Evolutionary conservation across 2,797 vertebrate genomes (phyloP).

Genomic region (Rhinophrynus dorsalis): DNA sequence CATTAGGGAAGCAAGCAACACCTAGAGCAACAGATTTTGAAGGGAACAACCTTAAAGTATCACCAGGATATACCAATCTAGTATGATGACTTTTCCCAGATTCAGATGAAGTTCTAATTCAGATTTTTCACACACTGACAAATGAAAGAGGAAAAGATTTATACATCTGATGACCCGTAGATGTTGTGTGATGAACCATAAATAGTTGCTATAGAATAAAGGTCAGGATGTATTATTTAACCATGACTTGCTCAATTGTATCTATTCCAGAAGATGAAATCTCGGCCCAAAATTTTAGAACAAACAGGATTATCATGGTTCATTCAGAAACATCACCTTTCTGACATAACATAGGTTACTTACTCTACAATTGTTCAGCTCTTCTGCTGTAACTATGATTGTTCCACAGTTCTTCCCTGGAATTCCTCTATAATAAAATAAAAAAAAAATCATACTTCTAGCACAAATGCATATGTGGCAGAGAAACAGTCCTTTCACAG

Average conservation of each 20-base stretch:
- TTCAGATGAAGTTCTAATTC: too few relatives aligned
- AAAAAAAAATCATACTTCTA: neutral
- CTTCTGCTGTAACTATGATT: constrained; percentile 90
- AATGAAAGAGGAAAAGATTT: too few relatives aligned
- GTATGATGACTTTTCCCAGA: too few relatives aligned
- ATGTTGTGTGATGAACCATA: too few relatives aligned
- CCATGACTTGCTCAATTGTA: neutral
- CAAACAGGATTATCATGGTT: neutral
- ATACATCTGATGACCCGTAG: too few relatives aligned
- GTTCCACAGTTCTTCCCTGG: constrained; percentile 89
- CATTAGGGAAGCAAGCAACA: too few relatives aligned
- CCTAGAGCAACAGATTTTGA: too few relatives aligned
- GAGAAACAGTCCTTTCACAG: neutral
- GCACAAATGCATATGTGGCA: neutral
- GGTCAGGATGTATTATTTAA: neutral
- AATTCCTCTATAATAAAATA: constrained; percentile 77
- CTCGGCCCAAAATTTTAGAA: neutral
- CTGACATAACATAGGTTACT: constrained; percentile 56
- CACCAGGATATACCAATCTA: too few relatives aligned
- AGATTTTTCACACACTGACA: too few relatives aligned
- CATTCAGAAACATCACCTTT: neutral
- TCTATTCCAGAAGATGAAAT: neutral
- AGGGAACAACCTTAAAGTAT: too few relatives aligned
- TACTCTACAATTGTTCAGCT: constrained; percentile 92
- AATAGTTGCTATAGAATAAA: too few relatives aligned